phyloP scores from a whole-genome alignment of 1,140 invertebrate genomes.

The Cyrtorhinus lividipennis region DNA sequence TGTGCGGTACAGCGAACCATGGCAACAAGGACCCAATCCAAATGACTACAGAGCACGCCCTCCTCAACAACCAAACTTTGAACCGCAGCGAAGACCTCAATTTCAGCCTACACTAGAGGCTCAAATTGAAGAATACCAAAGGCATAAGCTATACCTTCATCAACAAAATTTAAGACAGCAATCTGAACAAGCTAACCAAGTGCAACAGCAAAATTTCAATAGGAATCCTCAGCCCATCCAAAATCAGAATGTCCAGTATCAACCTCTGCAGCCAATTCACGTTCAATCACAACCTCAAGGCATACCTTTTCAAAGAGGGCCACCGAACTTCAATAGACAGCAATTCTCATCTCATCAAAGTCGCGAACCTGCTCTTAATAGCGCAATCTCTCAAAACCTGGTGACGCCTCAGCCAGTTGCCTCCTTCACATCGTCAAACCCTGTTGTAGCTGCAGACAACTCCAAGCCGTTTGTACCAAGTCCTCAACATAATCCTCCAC shows the following conservation, averaged over 20 bases:
- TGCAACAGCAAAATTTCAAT: conserved; percentile 17
- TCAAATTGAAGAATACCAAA: conserved; percentile 30
- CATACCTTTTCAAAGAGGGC: conserved; percentile 19
- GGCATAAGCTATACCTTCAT: conserved; percentile 31
- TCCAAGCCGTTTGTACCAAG: not conserved
- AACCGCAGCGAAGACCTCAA: conserved; percentile 33
- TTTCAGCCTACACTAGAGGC: conserved; percentile 30
- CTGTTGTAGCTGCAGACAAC: not conserved
- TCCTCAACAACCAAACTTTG: conserved; percentile 12
- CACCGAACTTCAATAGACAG: conserved; percentile 3
- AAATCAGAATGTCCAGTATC: conserved; percentile 16
- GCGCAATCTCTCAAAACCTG: not conserved
- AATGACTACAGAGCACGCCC: conserved; percentile 25
- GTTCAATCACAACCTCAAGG: conserved; percentile 12
- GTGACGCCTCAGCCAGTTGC: not conserved
- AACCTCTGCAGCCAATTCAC: conserved; percentile 22
- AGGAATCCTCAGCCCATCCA: conserved; percentile 14
- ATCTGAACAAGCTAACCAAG: conserved; percentile 19
- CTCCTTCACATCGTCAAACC: not conserved
- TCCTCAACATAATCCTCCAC: not conserved
- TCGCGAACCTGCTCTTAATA: not conserved
- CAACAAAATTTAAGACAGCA: conserved; percentile 29
- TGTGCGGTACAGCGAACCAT: not conserved
- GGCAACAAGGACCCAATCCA: conserved; percentile 30
- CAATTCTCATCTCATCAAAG: not conserved